Conservation (phyloP, 2,888 invertebrate species). For the Ptilodon capucinus region DNA sequence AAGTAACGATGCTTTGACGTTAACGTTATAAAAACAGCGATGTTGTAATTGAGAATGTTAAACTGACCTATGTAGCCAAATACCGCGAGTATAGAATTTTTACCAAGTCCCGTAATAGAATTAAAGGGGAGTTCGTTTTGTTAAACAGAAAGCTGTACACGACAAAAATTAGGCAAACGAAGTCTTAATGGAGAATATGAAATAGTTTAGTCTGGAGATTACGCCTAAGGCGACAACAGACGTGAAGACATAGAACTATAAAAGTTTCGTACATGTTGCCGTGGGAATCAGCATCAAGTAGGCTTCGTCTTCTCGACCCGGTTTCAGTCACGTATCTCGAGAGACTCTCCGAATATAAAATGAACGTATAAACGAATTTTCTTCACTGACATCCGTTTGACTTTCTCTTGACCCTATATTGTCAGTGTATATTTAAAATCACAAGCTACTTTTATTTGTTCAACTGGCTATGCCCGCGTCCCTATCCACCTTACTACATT, state of each 20-base stretch:
- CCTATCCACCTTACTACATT: no score
- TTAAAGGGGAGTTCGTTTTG: not conserved
- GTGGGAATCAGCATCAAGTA: slow-evolving; percentile 31
- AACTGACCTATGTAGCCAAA: no score
- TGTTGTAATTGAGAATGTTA: not conserved
- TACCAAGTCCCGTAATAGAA: no score
- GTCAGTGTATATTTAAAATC: not conserved
- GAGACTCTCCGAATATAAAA: slow-evolving; percentile 48
- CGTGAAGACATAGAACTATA: not conserved
- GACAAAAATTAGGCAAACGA: not conserved
- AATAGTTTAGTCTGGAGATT: no score
- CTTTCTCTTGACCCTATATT: slow-evolving; percentile 51
- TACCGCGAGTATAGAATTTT: no score
- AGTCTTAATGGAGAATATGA: not conserved
- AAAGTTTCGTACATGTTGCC: slow-evolving; percentile 4
- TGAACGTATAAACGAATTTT: slow-evolving; percentile 59
- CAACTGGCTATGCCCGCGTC: not conserved
- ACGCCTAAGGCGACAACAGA: not conserved
- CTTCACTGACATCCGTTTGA: slow-evolving; percentile 44
- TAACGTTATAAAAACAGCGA: not conserved
- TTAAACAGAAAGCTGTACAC: not conserved
- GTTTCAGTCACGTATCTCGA: slow-evolving; percentile 58
- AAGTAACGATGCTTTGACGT: no score
- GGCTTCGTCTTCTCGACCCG: slow-evolving; percentile 55
- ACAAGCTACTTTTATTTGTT: not conserved